Base-by-base conservation (phyloP, 1,140 invertebrate species). In the Microplitis mediator region DNA sequence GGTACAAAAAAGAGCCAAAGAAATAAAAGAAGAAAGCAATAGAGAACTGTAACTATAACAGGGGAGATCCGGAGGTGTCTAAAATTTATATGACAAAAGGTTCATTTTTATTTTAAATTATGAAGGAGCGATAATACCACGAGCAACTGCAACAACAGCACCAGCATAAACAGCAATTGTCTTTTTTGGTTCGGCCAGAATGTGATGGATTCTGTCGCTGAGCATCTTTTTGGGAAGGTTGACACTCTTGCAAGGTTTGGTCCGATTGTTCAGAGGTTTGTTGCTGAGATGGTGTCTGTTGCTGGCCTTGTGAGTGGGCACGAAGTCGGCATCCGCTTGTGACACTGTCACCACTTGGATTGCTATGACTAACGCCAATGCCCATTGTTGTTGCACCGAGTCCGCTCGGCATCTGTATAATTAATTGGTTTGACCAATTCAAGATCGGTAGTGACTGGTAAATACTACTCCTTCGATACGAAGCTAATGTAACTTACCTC, bases 71-170 rank as follows among this genome's bases (percentile, higher is more conserved):
- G 23, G 23, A 23, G 23, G 23, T 23, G 23, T 23, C 23, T 23
- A 23, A 23, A 23, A 23, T 23, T 23, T 23, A 1, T 2, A 23
- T 23, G 23, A 23, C 23, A 23, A 23, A 23, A 23, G 23, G 23
- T 23, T 23, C 23, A 23, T 23, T 23, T 23, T 23, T 23, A 23
- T 23, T 23, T 23, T 23, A 23, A 23, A 23, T 23, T 23, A 23
- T 74, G 71, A 52, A 84, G 68, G 78, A 85, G 77, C 81, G 83
- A 71, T 78, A 87, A 82, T 89, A 91, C 91, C 91, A 92, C 84
- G 90, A 90, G 87, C 91, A 92, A 85, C 90, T 92, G 86, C 91
- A 92, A 82, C 91, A 92, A 80, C 91, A 92, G 80, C 91, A 92
- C 90, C 91, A 92, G 76, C 91, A 91, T 69, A 92, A 88, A 77